Evolutionary conservation across 2,888 invertebrate species (phyloP).

Genomic region (Idaea aversata): DNA sequence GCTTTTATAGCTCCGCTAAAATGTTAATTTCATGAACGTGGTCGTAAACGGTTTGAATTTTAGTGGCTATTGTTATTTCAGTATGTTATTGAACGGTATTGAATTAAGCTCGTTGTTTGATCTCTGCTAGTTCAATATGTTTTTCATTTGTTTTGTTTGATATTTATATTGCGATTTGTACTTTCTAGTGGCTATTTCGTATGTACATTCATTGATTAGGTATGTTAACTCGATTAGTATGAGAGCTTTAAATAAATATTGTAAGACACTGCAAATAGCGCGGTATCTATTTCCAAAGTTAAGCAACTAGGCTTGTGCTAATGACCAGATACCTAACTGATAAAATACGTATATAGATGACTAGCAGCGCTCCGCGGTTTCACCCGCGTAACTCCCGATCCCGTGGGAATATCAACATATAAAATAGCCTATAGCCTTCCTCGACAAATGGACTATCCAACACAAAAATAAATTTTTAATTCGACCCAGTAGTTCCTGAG

Average conservation of each 20-base stretch:
- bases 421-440: no score
- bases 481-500: no score
- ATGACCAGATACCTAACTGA: no score
- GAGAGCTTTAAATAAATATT: background rate
- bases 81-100: constrained; percentile 54
- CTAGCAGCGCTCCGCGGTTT: no score
- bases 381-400: no score
- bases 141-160: constrained; percentile 24
- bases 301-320: no score
- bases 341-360: no score
- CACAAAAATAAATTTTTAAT: no score
- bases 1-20: constrained; percentile 63
- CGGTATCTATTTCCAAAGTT: no score
- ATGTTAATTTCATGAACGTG: constrained; percentile 65
- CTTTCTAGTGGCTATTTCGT: constrained; percentile 13
- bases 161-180: constrained; percentile 24
- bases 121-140: constrained; percentile 36
- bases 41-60: constrained; percentile 57
- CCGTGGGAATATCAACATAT: no score
- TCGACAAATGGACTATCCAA: no score
- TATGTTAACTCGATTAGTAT: background rate
- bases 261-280: no score
- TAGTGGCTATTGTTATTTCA: constrained; percentile 55
- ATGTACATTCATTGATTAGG: background rate
- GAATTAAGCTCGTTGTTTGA: constrained; percentile 54